Base-by-base conservation (phyloP, 2,113 vertebrate genomes). In the Pterocles orientalis region DNA sequence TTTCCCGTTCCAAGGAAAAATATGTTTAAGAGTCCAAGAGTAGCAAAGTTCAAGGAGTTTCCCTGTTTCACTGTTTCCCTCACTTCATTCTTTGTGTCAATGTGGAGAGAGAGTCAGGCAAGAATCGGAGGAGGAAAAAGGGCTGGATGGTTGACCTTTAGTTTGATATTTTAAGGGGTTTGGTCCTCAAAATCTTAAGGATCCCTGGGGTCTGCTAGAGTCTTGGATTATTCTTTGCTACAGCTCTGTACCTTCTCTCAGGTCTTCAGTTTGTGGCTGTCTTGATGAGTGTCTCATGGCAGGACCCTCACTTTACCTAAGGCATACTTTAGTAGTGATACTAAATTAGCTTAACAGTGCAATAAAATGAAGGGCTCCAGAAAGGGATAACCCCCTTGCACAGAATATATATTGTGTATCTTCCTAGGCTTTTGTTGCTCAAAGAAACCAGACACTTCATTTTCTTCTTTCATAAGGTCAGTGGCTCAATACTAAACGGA, bases 1-100 rank as follows among this genome's bases (percentile, higher is more conserved):
- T 92, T 95, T 96, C 51, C 21, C 45, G 91, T 94, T 93, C 64
- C 69, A 81, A 92, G 90, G 95, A 92, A 96, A 96, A 95, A 75
- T 86, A 64, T 81, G 5, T 62, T 43, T 81, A 78, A 81, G 66
- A 78, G n/a, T 56, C 64, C 25, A 82, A 78, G 51, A 64, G 18
- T 26, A 80, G 58, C 66, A 93, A 92, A 95, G 51, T 94, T 96
- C 69, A 80, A 83, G 62, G 51, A 83, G 43, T 92, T 92, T 94
- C 77, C 82, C 64, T 68, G 5, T 94, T 97, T 94, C 77, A 85
- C 64, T 68, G 5, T 94, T 97, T 96, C 64, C 82, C 17, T 86
- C 76, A 71, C 69, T 78, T 88, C 60, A 65, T 75, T 93, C 39
- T 73, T 76, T 48, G 17, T 71, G 53, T 75, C 14, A 56, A 5